Base-by-base conservation (phyloP, 1,140 invertebrate genomes). In the Theocolax elegans region DNA sequence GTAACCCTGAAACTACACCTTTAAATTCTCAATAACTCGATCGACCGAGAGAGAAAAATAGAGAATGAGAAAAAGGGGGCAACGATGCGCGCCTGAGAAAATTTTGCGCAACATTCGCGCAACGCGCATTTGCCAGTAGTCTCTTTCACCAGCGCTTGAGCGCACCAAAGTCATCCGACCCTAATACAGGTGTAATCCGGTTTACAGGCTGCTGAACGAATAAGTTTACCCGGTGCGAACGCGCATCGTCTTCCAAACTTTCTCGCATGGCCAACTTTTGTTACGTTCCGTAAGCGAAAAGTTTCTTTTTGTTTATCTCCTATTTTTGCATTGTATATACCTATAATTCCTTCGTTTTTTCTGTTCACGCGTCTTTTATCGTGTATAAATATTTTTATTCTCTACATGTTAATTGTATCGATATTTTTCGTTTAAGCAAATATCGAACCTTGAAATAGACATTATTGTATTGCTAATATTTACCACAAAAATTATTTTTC, bases 151-250 rank as follows among this genome's bases (percentile, higher is more conserved):
- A n/a, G n/a, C n/a, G n/a, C n/a, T n/a, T n/a, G n/a, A n/a, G n/a
- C n/a, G 23, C 15, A 1, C 44, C 29, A 40, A 49, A 60, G 35
- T 60, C 56, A 60, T 68, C 56, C 49, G 29, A 51, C 17, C 31
- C 31, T 60, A 59, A 60, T 27, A 51, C 42, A 60, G 38, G 56
- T 68, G 56, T 60, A 42, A 68, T 68, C 42, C 42, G 31, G 59
- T 68, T 60, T 60, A 68, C 29, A 68, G 12, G 27, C 44, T 60
- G 23, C 29, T 44, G 40, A 58, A 48, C 27, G 31, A 68, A 68
- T 51, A 68, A 68, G 54, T 68, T 60, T 23, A 29, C 19, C 12
- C 7, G 56, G 35, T 13, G 38, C 4, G 46, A 35, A n/a, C 9
- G 48, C 17, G 48, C 6, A 51, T 15, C 29, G 9, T 25, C 17